A percentile compares a stretch with the other conserved stretches of the same genome.
Evolutionary conservation across 1,140 invertebrate species (phyloP).

Genomic region (Diabrotica undecimpunctata): DNA sequence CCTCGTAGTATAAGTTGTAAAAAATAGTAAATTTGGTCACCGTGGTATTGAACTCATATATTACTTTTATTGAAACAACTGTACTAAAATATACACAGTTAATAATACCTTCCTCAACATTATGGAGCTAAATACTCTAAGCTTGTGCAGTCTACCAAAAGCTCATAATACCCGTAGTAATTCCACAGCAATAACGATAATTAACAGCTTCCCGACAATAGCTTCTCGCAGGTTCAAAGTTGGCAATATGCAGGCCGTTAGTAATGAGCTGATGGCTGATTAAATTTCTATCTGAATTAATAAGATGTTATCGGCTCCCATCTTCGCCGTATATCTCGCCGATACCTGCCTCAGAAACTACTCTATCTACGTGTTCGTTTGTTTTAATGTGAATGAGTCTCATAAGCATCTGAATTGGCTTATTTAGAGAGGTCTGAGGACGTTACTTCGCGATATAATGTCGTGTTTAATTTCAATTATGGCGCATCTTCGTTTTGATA

Average conservation of each 20-base stretch:
- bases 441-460: neutral
- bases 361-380: slow-evolving; percentile 4
- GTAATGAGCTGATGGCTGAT: slow-evolving; percentile 27
- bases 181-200: slow-evolving; percentile 8
- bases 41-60: too few relatives aligned
- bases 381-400: slow-evolving; percentile 12
- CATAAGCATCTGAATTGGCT: slow-evolving; percentile 11
- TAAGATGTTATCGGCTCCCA: slow-evolving; percentile 24
- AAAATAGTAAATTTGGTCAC: too few relatives aligned
- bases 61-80: too few relatives aligned
- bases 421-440: slow-evolving; percentile 3
- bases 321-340: slow-evolving; percentile 1
- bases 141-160: neutral
- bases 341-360: slow-evolving; percentile 7
- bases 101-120: neutral
- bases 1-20: too few relatives aligned
- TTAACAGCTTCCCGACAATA: slow-evolving; percentile 23
- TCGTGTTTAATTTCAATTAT: neutral
- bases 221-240: slow-evolving; percentile 22
- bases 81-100: too few relatives aligned
- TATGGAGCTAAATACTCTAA: neutral
- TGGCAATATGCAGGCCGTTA: slow-evolving; percentile 31
- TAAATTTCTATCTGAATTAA: slow-evolving; percentile 28
- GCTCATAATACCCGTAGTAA: neutral
- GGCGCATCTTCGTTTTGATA: too few relatives aligned